Base-by-base conservation (phyloP, 2,888 invertebrate genomes). In the Eupithecia exiguata region DNA sequence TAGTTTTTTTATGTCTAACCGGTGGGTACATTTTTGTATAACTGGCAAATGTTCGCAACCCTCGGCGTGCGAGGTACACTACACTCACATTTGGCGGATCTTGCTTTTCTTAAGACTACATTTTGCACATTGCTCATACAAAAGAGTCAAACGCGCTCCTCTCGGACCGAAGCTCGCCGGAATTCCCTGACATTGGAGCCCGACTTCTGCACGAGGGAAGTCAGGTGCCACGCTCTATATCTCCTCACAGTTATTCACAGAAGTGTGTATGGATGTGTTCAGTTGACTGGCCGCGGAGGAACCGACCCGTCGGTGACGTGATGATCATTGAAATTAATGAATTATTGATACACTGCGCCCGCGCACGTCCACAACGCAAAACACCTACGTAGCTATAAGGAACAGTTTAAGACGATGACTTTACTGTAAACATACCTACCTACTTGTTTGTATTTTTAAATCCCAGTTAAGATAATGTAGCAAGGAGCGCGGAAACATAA, bases 101-200 rank as follows among this genome's bases (percentile, higher is more conserved):
- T n/a, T n/a, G n/a, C n/a, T n/a, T n/a, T n/a, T n/a, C n/a, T n/a
- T n/a, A n/a, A n/a, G n/a, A n/a, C n/a, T n/a, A n/a, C n/a, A n/a
- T n/a, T n/a, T n/a, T n/a, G n/a, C n/a, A n/a, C n/a, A n/a, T n/a
- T n/a, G 18, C n/a, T 46, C 14, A 9, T 68, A 62, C 43, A 76
- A 74, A 76, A 76, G 79, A 79, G 72, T 62, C 77, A 63, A 79
- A 79, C 79, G 79, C 79, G 79, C 74, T 70, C 71, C 1, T 36
- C 43, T 30, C 21, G n/a, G n/a, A 7, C 2, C 1, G 46, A 46
- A 46, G 71, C 72, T 74, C 25, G 25, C 58, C n/a, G 3, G n/a
- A 0, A 49, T 7, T 7, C n/a, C 0, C n/a, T 7, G 58, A 0
- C 21, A 14, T 12, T 14, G 2, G 16, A n/a, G n/a, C n/a, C 43